Base-by-base conservation (phyloP, 2,888 invertebrate genomes). In the Drosophila monieri region DNA sequence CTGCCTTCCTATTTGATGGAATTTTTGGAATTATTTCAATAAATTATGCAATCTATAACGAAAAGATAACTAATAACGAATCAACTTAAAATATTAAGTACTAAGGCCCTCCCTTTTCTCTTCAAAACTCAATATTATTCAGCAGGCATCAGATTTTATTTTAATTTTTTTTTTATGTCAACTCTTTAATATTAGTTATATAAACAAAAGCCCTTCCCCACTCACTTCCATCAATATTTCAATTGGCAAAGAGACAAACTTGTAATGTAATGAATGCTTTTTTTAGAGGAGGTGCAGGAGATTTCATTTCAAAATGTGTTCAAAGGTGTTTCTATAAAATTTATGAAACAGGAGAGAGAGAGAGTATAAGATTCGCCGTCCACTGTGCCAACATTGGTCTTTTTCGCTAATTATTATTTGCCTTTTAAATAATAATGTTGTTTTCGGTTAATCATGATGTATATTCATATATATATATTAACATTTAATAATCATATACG, bases 401-500 rank as follows among this genome's bases (percentile, higher is more conserved):
- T 58, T 47, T 58, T 47, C 46, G 46, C 43, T 58, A 41, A 67
- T 46, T 39, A 57, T 57, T 39, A 18, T 51, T 51, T 67, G 51
- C 46, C 68, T 51, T 51, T 23, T 69, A 68, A 70, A 68, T 53
- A 68, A 68, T 69, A 69, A 23, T 53, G 44, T 56, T 37, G 18
- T 41, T 57, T 57, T 55, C 37, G 53, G 52, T 53, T 79, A 73
- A 41, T 68, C 53, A 59, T 65, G 55, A 80, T 71, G 39, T 54
- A 27, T 9, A 41, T 41, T 15, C 18, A 14, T 53, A 35, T 51
- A 77, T 66, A 43, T 54, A 65, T 65, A 52, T 65, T 56, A 56
- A 70, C 54, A 62, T 61, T 56, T 70, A 51, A 61, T 70, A 56
- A 61, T 54, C 44, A 49, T 62, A 68, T 69, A 80, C 61, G 53